These are phyloP conservation scores for Patella ulyssiponensis DNA, from an alignment of 2,888 invertebrate species.

Conservation along the genomic window DNA sequence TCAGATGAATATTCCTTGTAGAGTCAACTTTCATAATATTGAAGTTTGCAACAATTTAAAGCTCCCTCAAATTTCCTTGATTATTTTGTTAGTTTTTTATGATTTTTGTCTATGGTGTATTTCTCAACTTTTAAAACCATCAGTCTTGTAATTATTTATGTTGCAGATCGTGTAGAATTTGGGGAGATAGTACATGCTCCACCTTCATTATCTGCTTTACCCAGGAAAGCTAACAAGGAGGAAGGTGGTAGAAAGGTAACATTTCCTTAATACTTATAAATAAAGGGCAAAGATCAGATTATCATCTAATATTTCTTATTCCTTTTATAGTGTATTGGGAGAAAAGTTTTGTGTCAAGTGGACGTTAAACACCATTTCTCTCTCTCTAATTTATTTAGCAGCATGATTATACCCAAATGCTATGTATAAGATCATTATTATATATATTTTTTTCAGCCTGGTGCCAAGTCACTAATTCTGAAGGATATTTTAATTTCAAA, in stretches of 20 bases:
- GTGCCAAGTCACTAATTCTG: conserved; percentile 22
- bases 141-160: background rate
- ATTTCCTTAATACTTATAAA: background rate
- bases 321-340: too few species aligned
- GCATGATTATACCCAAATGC: too few species aligned
- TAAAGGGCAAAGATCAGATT: too few species aligned
- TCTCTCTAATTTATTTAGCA: too few species aligned
- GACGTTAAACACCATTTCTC: too few species aligned
- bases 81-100: background rate
- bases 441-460: conserved; percentile 23
- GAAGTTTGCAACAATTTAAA: too few species aligned
- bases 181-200: conserved; percentile 41
- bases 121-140: background rate
- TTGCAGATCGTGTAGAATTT: conserved; percentile 38
- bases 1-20: too few species aligned
- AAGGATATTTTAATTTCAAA: conserved; percentile 18
- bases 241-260: conserved; percentile 25
- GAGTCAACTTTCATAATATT: too few species aligned
- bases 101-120: background rate
- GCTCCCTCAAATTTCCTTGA: background rate
- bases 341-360: too few species aligned
- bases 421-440: background rate
- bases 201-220: conserved; percentile 31
- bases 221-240: conserved; percentile 28
- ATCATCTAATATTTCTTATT: too few species aligned